A percentile compares a stretch with the other conserved stretches of the same genome.
phyloP scores from a whole-genome alignment of 2,888 invertebrate genomes.

The Nebria salina region DNA sequence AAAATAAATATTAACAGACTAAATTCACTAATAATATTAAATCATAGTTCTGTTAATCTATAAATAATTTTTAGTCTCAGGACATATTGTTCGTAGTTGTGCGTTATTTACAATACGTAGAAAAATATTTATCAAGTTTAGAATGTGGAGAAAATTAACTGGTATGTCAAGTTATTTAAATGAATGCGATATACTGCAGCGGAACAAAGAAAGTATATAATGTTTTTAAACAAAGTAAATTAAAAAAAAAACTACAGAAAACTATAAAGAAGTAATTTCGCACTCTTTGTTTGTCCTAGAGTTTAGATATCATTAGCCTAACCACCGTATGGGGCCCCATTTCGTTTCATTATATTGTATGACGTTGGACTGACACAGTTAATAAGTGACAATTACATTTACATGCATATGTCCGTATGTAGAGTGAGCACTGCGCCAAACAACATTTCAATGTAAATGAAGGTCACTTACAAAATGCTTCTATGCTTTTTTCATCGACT shows the following conservation, averaged over 20 bases:
- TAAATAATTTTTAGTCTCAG: no score
- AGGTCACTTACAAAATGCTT: not conserved
- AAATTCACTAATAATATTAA: no score
- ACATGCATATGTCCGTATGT: not conserved
- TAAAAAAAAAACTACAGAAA: not conserved
- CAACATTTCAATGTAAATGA: not conserved
- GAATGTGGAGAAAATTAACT: not conserved
- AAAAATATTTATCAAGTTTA: no score
- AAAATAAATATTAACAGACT: not conserved
- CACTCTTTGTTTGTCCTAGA: not conserved
- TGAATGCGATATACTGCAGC: not conserved
- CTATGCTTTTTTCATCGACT: not conserved
- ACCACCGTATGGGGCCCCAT: not conserved
- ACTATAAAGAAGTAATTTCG: not conserved
- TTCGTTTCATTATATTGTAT: not conserved
- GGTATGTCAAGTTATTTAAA: not conserved
- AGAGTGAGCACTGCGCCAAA: not conserved
- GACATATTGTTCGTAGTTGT: no score
- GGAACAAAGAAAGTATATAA: not conserved
- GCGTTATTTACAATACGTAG: no score
- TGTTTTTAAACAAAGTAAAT: not conserved
- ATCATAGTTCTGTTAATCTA: no score
- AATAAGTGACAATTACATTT: slow-evolving; percentile 19
- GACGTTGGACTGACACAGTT: not conserved
- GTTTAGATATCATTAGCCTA: not conserved